Conservation (phyloP, 2,888 invertebrate species). For the Sinodicranocentrus sp. region DNA sequence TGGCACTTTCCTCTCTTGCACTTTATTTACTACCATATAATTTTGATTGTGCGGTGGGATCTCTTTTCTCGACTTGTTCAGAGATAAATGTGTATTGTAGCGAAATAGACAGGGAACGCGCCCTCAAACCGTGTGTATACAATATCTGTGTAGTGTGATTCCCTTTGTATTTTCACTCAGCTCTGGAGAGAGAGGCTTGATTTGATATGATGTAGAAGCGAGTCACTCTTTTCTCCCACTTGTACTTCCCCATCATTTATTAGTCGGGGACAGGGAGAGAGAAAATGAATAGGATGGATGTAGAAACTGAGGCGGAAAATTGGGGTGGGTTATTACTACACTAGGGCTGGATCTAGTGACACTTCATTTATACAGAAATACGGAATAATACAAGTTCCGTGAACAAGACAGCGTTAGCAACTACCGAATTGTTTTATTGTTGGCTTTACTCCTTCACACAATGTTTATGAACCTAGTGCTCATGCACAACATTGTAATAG, state of each 20-base stretch:
- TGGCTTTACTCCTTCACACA: too few species aligned
- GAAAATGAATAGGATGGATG: conserved; percentile 49
- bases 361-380: conserved; percentile 34
- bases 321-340: conserved; percentile 48
- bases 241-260: conserved; percentile 36
- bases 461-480: too few species aligned
- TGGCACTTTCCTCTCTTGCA: conserved; percentile 32
- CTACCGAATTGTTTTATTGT: too few species aligned
- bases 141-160: conserved; percentile 45
- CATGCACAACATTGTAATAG: too few species aligned
- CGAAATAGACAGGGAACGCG: not conserved
- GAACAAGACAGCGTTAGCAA: too few species aligned
- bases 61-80: not conserved
- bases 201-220: conserved; percentile 33
- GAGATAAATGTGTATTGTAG: not conserved
- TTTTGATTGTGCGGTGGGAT: conserved; percentile 56
- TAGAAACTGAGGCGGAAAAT: conserved; percentile 64
- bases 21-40: conserved; percentile 57
- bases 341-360: conserved; percentile 53
- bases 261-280: not conserved
- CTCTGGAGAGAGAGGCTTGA: conserved; percentile 57
- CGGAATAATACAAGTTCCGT: too few species aligned
- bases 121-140: too few species aligned
- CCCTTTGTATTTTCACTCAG: conserved; percentile 42
- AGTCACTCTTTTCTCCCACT: conserved; percentile 16